Percentiles rank a stretch among this genome's conserved stretches.
phyloP scores from a whole-genome alignment of 2,888 invertebrate genomes.

The Schrankia costaestrigalis region DNA sequence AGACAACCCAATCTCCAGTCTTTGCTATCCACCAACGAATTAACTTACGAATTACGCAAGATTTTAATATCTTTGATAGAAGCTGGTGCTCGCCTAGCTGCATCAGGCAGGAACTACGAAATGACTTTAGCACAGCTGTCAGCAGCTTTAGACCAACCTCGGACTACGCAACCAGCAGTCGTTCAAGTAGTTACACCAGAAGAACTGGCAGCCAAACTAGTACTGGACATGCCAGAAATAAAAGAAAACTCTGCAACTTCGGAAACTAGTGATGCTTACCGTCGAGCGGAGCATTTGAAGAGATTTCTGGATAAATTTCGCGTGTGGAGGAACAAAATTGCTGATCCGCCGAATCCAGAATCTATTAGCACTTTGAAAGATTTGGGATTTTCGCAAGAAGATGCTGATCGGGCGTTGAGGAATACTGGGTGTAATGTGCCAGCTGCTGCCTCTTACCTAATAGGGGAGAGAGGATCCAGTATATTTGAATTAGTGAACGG shows the following conservation, averaged over 20 bases:
- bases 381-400: slow-evolving; percentile 56
- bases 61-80: slow-evolving; percentile 71
- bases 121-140: slow-evolving; percentile 58
- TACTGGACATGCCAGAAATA: slow-evolving; percentile 20
- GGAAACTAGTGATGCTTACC: slow-evolving; percentile 38
- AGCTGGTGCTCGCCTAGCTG: slow-evolving; percentile 68
- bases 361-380: slow-evolving; percentile 54
- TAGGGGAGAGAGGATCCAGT: slow-evolving; percentile 69
- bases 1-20: slow-evolving; percentile 70
- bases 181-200: slow-evolving; percentile 68
- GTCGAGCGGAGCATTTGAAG: slow-evolving; percentile 61
- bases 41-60: slow-evolving; percentile 64
- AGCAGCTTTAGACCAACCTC: slow-evolving; percentile 63
- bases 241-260: slow-evolving; percentile 18
- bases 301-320: slow-evolving; percentile 67
- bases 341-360: slow-evolving; percentile 57
- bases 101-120: slow-evolving; percentile 65
- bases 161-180: slow-evolving; percentile 38
- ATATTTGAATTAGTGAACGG: slow-evolving; percentile 68
- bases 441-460: slow-evolving; percentile 68
- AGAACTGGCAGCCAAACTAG: slow-evolving; percentile 56
- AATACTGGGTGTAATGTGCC: slow-evolving; percentile 66
- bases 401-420: slow-evolving; percentile 59
- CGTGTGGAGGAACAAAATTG: slow-evolving; percentile 56
- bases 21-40: slow-evolving; percentile 65